Base-by-base conservation (phyloP, 2,888 invertebrate genomes). In the Andrena marginata region DNA sequence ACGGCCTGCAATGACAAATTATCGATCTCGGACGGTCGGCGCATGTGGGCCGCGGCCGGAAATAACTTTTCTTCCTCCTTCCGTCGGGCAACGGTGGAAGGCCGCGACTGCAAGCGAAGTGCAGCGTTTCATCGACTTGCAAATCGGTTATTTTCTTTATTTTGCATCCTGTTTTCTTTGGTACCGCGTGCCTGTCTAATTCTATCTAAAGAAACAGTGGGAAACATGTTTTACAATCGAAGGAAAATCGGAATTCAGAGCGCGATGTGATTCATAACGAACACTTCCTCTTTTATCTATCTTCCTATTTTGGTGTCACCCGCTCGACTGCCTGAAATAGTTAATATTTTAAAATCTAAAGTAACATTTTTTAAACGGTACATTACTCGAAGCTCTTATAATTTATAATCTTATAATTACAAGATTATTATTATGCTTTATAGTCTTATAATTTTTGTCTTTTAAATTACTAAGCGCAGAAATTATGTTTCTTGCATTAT, bases 51-150 rank as follows among this genome's bases (percentile, higher is more conserved):
- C 23, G 70, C 33, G 23, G 65, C 74, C 65, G 85, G 85, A 85
- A 85, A 85, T 85, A 85, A 72, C 75, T 48, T 68, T 69, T 60
- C 85, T 74, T 81, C 73, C 73, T 73, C 67, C 70, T 85, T 80
- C 80, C 71, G 67, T 49, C 35, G 59, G 65, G 2, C 42, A 23
- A 29, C 69, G 76, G 26, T 35, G 70, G 63, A 33, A 68, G 54
- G 54, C 35, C 56, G 23, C 10, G 33, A 13, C 13, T n/a, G 60
- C 62, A 20, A 54, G 23, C 26, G 56, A 26, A 56, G 23, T 26
- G 56, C 69, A 23, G 48, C 63, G 33, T 60, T 75, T 75, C 68
- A 60, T 56, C 20, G 65, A 20, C 20, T 13, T 33, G 35, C 20
- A 49, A 42, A 54, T 70, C 51, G 70, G 16, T 76, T 70, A 54